Evolutionary conservation across 2,113 vertebrate genomes (phyloP).

Genomic region (Triplophysa tibetana): DNA sequence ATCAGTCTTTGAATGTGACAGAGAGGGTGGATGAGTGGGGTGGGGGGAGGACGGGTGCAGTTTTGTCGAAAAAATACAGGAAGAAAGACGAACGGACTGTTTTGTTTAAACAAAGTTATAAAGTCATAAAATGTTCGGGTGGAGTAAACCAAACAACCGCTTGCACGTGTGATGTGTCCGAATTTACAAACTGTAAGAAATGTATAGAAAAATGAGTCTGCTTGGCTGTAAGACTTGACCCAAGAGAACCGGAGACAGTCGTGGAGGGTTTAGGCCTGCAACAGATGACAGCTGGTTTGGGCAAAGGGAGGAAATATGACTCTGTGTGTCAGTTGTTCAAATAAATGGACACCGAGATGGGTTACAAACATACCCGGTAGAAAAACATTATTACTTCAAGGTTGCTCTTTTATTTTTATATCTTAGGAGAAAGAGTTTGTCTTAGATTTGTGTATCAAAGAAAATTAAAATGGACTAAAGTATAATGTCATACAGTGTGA

Average conservation of each 20-base stretch:
- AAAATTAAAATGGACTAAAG: too few relatives aligned
- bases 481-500: too few relatives aligned
- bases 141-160: slow-evolving; percentile 45
- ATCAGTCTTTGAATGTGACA: slow-evolving; percentile 59
- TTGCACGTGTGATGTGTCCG: slow-evolving; percentile 24
- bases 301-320: slow-evolving; percentile 48
- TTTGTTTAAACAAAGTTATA: slow-evolving; percentile 51
- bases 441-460: too few relatives aligned
- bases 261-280: slow-evolving; percentile 35
- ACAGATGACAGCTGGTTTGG: slow-evolving; percentile 53
- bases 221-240: slow-evolving; percentile 39
- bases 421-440: too few relatives aligned
- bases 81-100: slow-evolving; percentile 16
- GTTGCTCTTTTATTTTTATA: too few relatives aligned
- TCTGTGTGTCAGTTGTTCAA: slow-evolving; percentile 50
- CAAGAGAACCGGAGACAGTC: slow-evolving; percentile 39
- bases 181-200: slow-evolving; percentile 43
- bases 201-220: neutral
- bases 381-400: too few relatives aligned
- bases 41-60: neutral
- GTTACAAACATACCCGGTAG: neutral
- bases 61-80: slow-evolving; percentile 24
- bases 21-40: slow-evolving; percentile 21
- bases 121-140: slow-evolving; percentile 45
- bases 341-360: slow-evolving; percentile 48